Conservation (phyloP, 2,888 invertebrate species). For the Diabrotica balteata region DNA sequence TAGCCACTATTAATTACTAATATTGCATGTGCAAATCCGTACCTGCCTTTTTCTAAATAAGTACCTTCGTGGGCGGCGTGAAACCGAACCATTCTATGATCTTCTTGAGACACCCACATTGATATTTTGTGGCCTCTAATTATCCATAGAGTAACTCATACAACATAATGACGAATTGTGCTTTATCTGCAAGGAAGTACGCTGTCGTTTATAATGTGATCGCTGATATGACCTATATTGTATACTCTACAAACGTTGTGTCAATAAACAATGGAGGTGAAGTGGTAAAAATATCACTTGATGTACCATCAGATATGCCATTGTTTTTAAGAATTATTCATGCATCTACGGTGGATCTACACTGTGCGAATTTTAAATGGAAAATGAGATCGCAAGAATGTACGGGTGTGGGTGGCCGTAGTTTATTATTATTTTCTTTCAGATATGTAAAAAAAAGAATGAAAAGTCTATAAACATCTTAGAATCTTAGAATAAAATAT, state of each 20-base stretch:
- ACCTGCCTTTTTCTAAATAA: neutral
- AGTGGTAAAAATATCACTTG: constrained; percentile 11
- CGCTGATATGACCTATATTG: constrained; percentile 22
- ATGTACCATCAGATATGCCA: constrained; percentile 16
- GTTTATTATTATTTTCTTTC: too few species aligned
- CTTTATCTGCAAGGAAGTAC: constrained; percentile 30
- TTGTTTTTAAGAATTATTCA: constrained; percentile 12
- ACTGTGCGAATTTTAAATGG: neutral
- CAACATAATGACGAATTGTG: constrained; percentile 31
- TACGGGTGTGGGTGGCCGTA: neutral
- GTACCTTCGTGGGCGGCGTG: constrained; percentile 26
- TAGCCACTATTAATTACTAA: too few species aligned
- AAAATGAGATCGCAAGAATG: neutral
- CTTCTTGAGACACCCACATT: constrained; percentile 31
- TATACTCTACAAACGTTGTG: constrained; percentile 14
- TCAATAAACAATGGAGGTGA: constrained; percentile 22
- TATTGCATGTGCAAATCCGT: neutral
- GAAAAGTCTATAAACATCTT: too few species aligned
- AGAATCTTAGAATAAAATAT: too few species aligned
- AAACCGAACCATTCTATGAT: constrained; percentile 33
- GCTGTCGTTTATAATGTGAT: constrained; percentile 11
- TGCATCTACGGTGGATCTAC: neutral
- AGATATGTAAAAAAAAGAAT: too few species aligned
- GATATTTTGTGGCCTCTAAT: constrained; percentile 32
- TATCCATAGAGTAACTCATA: constrained; percentile 34